Evolutionary conservation across 2,797 vertebrate species (phyloP).

Genomic region (Fundulus diaphanus): DNA sequence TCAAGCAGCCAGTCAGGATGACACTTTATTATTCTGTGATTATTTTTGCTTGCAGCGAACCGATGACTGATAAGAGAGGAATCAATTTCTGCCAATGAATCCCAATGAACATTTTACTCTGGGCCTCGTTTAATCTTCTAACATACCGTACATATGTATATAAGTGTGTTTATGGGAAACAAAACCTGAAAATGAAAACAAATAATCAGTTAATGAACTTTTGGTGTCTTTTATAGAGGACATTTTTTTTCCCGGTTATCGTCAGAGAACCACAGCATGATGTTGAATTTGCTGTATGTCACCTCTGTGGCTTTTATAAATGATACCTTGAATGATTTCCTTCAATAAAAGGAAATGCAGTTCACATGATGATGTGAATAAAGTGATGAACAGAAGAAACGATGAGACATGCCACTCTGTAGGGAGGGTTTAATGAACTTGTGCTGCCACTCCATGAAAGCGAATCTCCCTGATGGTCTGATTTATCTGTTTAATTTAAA

Average conservation of each 20-base stretch:
- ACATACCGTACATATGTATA: constrained; percentile 3
- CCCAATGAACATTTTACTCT: constrained; percentile 1
- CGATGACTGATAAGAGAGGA: background rate
- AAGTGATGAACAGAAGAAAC: constrained; percentile 23
- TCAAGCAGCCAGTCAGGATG: background rate
- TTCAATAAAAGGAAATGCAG: constrained; percentile 8
- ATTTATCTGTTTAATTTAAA: constrained; percentile 46
- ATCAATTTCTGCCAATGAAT: constrained; percentile 3
- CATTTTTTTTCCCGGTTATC: background rate
- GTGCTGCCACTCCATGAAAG: constrained; percentile 44
- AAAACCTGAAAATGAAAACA: constrained; percentile 11
- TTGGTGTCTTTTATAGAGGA: background rate
- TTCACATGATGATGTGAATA: constrained; percentile 47
- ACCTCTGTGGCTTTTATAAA: constrained; percentile 27
- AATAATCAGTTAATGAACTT: constrained; percentile 1
- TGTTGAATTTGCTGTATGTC: constrained; percentile 7
- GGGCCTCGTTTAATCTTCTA: background rate
- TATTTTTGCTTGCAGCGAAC: constrained; percentile 2
- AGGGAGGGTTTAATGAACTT: constrained; percentile 45
- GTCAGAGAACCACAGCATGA: constrained; percentile 1
- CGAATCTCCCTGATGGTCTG: constrained; percentile 36
- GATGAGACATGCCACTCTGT: constrained; percentile 42
- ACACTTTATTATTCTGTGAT: background rate
- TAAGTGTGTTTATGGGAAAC: constrained; percentile 20
- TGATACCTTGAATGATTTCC: constrained; percentile 5